Base-by-base conservation (phyloP, 2,888 invertebrate genomes). In the Plebejus argus region DNA sequence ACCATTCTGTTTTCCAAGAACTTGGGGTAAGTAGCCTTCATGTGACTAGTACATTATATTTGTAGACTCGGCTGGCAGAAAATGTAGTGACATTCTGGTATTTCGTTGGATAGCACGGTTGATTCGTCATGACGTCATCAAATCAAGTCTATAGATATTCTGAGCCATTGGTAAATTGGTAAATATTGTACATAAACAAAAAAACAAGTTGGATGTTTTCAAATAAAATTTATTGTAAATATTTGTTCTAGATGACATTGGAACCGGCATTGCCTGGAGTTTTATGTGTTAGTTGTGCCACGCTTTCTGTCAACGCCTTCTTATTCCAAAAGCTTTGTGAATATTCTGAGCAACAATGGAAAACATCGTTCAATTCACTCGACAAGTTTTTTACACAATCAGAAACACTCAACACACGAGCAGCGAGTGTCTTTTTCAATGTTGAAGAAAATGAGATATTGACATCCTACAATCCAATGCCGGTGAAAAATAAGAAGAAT, bases 211-310 rank as follows among this genome's bases (percentile, higher is more conserved):
- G 58, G 7, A 53, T 18, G 53, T 20, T 58, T 20, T 8, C 23
- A 61, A 23, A 23, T 58, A 7, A 58, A 6, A 20, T 56, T 20
- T 20, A 61, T 23, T 23, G 12, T 61, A 0, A 12, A 23, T 61
- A 28, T 28, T 66, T 66, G 76, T 78, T 87, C 2, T 85, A 92
- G 91, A 82, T 90, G 0, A 66, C 80, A 2, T 76, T 79, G 33
- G 91, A 91, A 76, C 80, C 83, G 0, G 81, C 80, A 5, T 80
- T 93, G 15, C 92, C 93, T 1, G 85, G 88, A 82, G 84, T 86
- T 0, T 76, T 93, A 1, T 93, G 93, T 77, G 79, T 80, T 61
- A 84, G 82, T 66, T 93, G 93, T 83, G 88, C 91, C 2, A 84
- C 82, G 33, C 83, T 84, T 76, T 82, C 86, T 10, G 83, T 85